Evolutionary conservation across 2,797 vertebrate genomes (phyloP).

Genomic region (Gambelia wislizenii): DNA sequence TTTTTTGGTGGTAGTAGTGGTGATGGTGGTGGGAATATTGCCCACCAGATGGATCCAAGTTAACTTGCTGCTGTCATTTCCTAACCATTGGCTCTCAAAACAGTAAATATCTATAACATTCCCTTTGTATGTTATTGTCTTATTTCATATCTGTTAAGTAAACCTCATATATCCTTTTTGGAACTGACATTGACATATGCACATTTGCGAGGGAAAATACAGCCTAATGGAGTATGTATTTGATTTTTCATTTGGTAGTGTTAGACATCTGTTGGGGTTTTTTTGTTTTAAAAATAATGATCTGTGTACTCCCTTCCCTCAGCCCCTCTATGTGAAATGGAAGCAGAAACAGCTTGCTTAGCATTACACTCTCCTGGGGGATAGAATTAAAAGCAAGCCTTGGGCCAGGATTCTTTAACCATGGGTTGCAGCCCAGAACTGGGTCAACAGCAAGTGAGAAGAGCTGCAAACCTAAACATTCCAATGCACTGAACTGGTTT

Average conservation of each 20-base stretch:
- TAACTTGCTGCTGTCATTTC: background rate
- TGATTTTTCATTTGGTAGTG: background rate
- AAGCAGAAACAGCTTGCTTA: conserved; percentile 25
- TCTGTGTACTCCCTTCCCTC: background rate
- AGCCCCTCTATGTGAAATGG: background rate
- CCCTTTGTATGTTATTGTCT: conserved; percentile 1
- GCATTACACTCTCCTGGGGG: conserved; percentile 16
- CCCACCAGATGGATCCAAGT: background rate
- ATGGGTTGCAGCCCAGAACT: conserved; percentile 36
- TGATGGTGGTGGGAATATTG: background rate
- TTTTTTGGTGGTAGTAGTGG: background rate
- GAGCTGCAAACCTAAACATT: background rate
- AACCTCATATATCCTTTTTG: accelerated
- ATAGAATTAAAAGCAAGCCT: conserved; percentile 48
- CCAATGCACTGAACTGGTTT: background rate
- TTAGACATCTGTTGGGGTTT: background rate
- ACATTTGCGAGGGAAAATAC: conserved; percentile 9
- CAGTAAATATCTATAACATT: conserved; percentile 1
- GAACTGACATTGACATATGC: background rate
- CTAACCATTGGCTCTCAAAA: background rate
- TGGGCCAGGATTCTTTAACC: conserved; percentile 52
- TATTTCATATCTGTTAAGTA: background rate
- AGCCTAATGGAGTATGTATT: background rate
- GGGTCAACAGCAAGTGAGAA: conserved; percentile 10
- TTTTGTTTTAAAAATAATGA: background rate